phyloP scores from a whole-genome alignment of 2,888 invertebrate species.

The Cenopis cana region DNA sequence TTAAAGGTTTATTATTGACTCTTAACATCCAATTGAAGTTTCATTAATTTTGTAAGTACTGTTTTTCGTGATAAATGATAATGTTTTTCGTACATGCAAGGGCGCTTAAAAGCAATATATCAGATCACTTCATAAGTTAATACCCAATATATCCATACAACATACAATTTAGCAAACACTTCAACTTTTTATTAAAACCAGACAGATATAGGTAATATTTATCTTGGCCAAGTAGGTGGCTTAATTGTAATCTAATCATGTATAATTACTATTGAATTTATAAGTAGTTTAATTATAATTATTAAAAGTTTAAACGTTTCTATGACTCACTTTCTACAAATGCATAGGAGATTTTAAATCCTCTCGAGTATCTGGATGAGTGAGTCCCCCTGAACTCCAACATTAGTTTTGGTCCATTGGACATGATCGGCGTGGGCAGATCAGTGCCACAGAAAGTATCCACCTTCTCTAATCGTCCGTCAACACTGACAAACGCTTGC shows the following conservation, averaged over 20 bases:
- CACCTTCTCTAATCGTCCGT: slow-evolving; percentile 93
- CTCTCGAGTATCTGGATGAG: slow-evolving; percentile 92
- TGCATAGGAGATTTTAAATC: slow-evolving; percentile 94
- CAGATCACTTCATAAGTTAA: too few relatives aligned
- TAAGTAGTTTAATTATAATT: too few relatives aligned
- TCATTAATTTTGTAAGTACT: too few relatives aligned
- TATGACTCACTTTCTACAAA: slow-evolving; percentile 94
- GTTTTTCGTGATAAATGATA: not conserved
- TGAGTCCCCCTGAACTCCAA: slow-evolving; percentile 93
- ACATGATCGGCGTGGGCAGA: slow-evolving; percentile 96
- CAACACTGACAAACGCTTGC: slow-evolving; percentile 92
- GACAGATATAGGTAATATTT: too few relatives aligned
- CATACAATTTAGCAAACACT: too few relatives aligned
- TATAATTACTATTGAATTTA: too few relatives aligned
- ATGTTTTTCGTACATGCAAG: not conserved
- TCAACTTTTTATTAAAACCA: too few relatives aligned
- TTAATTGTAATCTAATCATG: too few relatives aligned
- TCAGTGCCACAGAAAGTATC: slow-evolving; percentile 94
- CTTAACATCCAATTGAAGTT: too few relatives aligned
- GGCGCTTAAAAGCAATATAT: not conserved
- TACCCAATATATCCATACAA: too few relatives aligned
- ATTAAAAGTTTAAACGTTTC: not conserved
- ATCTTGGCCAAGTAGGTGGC: too few relatives aligned
- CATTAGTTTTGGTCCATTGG: slow-evolving; percentile 93
- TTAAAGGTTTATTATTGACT: not conserved